Base-by-base conservation (phyloP, 2,888 invertebrate genomes). In the Diarsia rubi region DNA sequence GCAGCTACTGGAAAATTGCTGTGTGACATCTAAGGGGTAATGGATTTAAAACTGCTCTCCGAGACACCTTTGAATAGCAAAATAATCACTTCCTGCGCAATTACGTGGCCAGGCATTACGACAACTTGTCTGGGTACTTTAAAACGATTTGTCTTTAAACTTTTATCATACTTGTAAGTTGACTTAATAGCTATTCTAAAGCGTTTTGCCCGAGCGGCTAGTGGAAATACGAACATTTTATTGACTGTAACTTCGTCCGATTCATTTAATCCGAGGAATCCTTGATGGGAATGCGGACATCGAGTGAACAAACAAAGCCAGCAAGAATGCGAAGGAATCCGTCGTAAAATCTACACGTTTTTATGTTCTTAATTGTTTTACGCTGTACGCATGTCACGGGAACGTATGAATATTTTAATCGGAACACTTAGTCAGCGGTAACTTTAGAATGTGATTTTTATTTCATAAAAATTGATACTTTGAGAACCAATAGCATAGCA, bases 1-100 rank as follows among this genome's bases (percentile, higher is more conserved):
- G 85, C 94, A 93, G 91, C 94, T 93, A 95, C 93, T 94, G 95
- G 95, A 96, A 96, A 95, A 96, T 96, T 95, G 94, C 92, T 95
- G 94, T 95, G 96, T 92, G 96, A 96, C 96, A 95, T 91, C 89
- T 87, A 84, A 87, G 47, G 84, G 89, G 91, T 96, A 96, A 96
- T 96, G 96, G 96, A 96, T 96, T 96, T 95, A 94, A 93, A 96
- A 96, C 93, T 93, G 91, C 94, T 91, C 87, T 87, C 85, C 87
- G 89, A 92, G 92, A 93, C 94, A 94, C 93, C 93, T 94, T 91
- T 91, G 92, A 92, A 94, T 92, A 92, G 93, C 91, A 90, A 92
- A 92, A 93, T 96, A 96, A 96, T 96, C 93, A 91, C 93, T 96
- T 96, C 95, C 95, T 93, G 93, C 84, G 82, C 91, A 90, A 92